Evolutionary conservation across 2,888 invertebrate species (phyloP), one percentile per base, ranked within the genome.

Genomic region (Smittia aterrima): DNA sequence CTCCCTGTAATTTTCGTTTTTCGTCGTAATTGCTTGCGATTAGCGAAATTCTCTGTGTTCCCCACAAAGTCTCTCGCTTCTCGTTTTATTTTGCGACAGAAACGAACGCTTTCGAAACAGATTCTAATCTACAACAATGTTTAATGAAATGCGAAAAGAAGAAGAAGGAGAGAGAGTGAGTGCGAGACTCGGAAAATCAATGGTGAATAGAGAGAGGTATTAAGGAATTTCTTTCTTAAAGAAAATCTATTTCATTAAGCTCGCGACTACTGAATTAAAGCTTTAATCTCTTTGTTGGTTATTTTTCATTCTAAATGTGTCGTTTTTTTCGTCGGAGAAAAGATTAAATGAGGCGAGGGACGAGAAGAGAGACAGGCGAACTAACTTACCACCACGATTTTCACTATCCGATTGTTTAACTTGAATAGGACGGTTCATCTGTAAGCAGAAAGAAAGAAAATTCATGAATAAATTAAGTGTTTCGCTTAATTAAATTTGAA

Each of bases 351-450:
- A 47, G 47, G 47, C 47, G 47, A 47, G 11, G 70, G 41, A 67
- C 9, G 22, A 40, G n/a, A 9, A 41, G 27, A 25, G n/a, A 27
- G 13, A 27, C 13, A 24, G 20, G 24, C n/a, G 16, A 16, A 32
- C 40, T 20, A 22, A 84, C 87, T 91, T 87, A 95, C 94, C 96
- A 92, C 94, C 91, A 90, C 96, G 92, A 88, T 95, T 97, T 89
- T 98, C 97, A 89, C 93, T 96, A 88, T 98, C 98, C 87, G 97
- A 97, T 87, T 97, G 96, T 88, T 98, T 98, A 90, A 98, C 96
- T 91, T 98, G 97, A 89, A 98, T 96, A 87, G 98, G 96, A 89
- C 98, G 95, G 91, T 97, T 98, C 98, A 98, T 98, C 98, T 98
- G 92, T 67, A 93, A 92, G 79, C 79, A 79, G 83, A 80, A 80